Base-by-base conservation (phyloP, 2,888 invertebrate species). In the Sericinus montela region DNA sequence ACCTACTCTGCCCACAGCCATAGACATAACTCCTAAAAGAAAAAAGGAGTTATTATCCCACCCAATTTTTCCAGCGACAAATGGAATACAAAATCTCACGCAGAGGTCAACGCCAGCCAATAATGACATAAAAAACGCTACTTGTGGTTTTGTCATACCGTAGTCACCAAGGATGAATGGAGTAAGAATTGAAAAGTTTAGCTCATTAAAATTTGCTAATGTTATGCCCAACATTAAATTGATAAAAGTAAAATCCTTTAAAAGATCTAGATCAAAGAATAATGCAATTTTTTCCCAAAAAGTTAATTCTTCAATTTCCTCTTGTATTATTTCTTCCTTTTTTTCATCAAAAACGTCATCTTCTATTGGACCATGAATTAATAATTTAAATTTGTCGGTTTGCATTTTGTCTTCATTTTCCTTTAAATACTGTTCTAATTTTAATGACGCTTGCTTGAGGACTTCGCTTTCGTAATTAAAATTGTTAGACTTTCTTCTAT, bases 41-140 rank as follows among this genome's bases (percentile, higher is more conserved):
- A 93, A 94, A 73, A 94, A 94, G 0, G 92, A 91, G 59, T 92
- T 91, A 64, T 93, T 94, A 48, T 92, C 91, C 93, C 92, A 94
- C 35, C 91, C 90, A 53, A 93, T 91, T 78, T 90, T 92, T 23
- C 92, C 92, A 13, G 93, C 93, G 8, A 94, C 67, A 51, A 94
- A 92, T 0, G 94, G 94, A 51, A 93, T 88, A 46, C 91, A 84
- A 63, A 94, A 92, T 55, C 94, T 81, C 11, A 92, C 90, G 10
- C 81, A 74, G 25, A 94, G 91, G 62, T 94, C 94, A 34, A 92
- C 83, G 19, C 91, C 91, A 3, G 91, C 94, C 53, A 94, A 79
- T 35, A 93, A 72, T 0, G 94, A 94, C 92, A 94, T 93, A 44
- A 92, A 92, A 10, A 91, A 75, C 0, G 94, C 94, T 0, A 92